Percentiles rank a stretch among this genome's conserved stretches.
These are phyloP conservation scores for Antrozous pallidus DNA, from an alignment of 2,797 vertebrate species.

Conservation along the genomic window DNA sequence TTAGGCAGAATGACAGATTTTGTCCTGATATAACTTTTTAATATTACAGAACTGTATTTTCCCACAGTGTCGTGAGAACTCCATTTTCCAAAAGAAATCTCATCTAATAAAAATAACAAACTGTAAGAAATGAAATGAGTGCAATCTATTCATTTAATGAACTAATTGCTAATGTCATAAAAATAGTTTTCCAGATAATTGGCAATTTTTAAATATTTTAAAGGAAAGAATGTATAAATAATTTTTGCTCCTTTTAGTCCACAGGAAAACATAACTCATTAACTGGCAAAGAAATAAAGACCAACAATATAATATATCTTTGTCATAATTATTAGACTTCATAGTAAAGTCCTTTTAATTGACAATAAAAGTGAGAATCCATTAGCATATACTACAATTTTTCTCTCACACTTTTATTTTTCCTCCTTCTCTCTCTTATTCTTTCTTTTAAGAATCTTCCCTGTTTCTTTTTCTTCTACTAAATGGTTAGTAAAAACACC, in stretches of 20 bases:
- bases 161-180: background rate
- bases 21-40: background rate
- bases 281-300: background rate
- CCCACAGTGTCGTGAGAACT: background rate
- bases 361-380: background rate
- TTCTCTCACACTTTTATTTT: background rate
- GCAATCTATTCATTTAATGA: background rate
- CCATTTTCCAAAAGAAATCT: background rate
- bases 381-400: background rate
- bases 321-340: background rate
- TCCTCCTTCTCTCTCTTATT: background rate
- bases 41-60: background rate
- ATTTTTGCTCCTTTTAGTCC: background rate
- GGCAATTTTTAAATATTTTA: background rate
- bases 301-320: background rate
- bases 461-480: background rate
- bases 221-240: background rate
- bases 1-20: background rate
- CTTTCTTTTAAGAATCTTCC: background rate
- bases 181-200: background rate
- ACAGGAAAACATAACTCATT: background rate
- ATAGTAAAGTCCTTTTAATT: background rate
- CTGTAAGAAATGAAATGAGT: background rate
- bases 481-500: background rate
- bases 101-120: background rate